Base-by-base conservation (phyloP, 2,113 vertebrate genomes). In the Chloebia gouldiae region DNA sequence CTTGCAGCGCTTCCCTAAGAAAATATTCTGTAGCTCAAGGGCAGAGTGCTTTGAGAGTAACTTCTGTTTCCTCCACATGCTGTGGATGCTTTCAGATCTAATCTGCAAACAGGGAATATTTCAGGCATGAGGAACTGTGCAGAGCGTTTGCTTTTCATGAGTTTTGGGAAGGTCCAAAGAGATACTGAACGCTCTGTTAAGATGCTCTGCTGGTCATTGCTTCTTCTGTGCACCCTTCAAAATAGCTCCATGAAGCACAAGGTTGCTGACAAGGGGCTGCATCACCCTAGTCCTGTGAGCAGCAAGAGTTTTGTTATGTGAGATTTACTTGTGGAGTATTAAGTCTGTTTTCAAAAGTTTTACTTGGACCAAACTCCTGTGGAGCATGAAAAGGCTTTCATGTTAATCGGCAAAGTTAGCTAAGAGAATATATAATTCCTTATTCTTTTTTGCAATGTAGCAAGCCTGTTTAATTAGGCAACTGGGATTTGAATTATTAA, bases 401-500 rank as follows among this genome's bases (percentile, higher is more conserved):
- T 59, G 27, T 85, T 72, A 71, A 68, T 93, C 30, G 1, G 20
- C 23, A 15, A 71, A 86, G 57, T 90, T 88, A 78, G 47, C 76
- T 81, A 47, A 79, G 57, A 59, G 84, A 27, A 45, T 82, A 45
- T 39, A 22, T 69, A 21, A 92, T 92, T 92, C 65, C 71, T 87
- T 93, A 42, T 39, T 95, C 54, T 93, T 94, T 94, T 92, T 85
- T 77, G 24, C 69, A 53, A 2, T 76, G 37, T 81, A 76, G 81
- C 24, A 70, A 95, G 65, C 49, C 91, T 80, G 31, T 90, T 95
- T 97, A 97, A 97, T 96, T 97, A 93, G 88, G 65, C 95, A 92
- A 44, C 61, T 94, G 96, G 95, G 95, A 96, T 94, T 95, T 96
- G 92, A 97, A 95, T 96, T 93, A 91, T 94, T 92, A 77, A 96